phyloP scores from a whole-genome alignment of 2,888 invertebrate genomes.

The Yponomeuta cagnagella region DNA sequence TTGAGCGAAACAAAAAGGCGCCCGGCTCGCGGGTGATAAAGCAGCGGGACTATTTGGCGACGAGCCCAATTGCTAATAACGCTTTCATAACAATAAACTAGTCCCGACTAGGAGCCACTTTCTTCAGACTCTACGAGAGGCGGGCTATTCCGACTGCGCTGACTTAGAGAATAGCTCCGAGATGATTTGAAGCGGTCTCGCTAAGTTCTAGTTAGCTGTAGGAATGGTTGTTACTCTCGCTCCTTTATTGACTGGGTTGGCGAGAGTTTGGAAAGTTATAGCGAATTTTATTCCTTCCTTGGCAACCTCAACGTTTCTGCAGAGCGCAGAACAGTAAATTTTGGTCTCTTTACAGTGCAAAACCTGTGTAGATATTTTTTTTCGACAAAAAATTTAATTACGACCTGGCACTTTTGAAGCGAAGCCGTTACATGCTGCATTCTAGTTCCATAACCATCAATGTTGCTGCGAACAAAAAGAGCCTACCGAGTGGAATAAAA shows the following conservation, averaged over 20 bases:
- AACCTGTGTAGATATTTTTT: neutral
- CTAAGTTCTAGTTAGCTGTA: neutral
- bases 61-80: conserved; percentile 26
- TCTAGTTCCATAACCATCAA: conserved; percentile 3
- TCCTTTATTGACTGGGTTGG: neutral
- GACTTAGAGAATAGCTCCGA: neutral
- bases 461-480: conserved; percentile 3
- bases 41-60: conserved; percentile 24
- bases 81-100: conserved; percentile 27
- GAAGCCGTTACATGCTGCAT: neutral
- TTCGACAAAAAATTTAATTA: neutral
- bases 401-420: neutral
- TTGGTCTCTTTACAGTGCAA: no score
- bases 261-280: neutral
- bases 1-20: conserved; percentile 15
- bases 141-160: neutral
- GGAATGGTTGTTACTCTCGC: neutral
- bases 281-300: neutral
- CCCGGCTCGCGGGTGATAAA: conserved; percentile 24
- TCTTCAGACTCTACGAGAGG: neutral
- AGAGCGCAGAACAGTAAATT: neutral
- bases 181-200: neutral
- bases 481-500: neutral
- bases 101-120: conserved; percentile 3
- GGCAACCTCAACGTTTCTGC: neutral